These are phyloP conservation scores for Urophycis tenuis DNA, from an alignment of 2,797 vertebrate species.

Conservation along the genomic window DNA sequence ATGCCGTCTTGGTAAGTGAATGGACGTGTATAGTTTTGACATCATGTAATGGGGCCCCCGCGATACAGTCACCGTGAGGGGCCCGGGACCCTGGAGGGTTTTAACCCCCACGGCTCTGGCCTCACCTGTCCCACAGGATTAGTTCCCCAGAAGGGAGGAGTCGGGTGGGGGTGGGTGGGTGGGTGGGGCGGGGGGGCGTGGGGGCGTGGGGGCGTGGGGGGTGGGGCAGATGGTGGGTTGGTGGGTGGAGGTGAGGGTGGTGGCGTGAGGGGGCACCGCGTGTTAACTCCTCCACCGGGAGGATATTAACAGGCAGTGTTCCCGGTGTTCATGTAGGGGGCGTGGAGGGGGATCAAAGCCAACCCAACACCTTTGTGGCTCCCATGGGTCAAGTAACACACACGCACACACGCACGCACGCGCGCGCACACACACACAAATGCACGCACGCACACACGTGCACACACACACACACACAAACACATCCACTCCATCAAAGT, in stretches of 20 bases:
- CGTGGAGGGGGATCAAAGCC: neutral
- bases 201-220: neutral
- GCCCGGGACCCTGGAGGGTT: too few species aligned
- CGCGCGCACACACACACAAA: neutral
- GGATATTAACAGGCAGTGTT: neutral
- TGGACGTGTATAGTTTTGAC: neutral
- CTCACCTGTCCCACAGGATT: neutral
- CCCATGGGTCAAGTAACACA: neutral
- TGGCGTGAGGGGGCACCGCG: too few species aligned
- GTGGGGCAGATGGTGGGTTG: too few species aligned
- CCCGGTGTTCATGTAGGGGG: neutral
- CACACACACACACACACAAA: neutral
- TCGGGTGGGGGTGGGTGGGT: neutral
- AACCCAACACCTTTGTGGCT: neutral
- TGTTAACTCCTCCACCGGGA: too few species aligned
- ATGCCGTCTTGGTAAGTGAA: neutral
- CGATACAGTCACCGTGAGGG: neutral
- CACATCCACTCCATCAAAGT: neutral
- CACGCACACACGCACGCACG: neutral
- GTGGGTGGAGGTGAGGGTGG: too few species aligned
- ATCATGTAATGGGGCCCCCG: neutral
- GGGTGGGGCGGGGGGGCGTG: neutral
- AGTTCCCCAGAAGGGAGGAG: neutral
- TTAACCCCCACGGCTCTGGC: neutral
- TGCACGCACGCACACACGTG: neutral